These are phyloP conservation scores for Lanistes nyassanus DNA, from an alignment of 1,140 invertebrate species.

Conservation along the genomic window DNA sequence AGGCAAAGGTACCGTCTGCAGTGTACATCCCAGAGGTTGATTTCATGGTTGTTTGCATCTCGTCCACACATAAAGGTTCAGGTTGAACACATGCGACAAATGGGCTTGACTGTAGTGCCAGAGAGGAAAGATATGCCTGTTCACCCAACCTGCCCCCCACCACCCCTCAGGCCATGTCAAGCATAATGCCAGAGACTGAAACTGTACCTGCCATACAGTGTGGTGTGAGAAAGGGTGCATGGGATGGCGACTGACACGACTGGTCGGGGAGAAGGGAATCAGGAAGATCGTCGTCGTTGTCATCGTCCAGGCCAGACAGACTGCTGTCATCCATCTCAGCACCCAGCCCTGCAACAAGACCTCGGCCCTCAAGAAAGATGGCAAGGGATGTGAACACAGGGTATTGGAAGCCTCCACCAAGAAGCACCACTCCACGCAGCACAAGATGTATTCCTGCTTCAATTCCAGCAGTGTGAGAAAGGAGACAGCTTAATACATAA, in stretches of 20 bases:
- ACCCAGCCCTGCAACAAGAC: conserved; percentile 12
- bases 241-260: conserved; percentile 32
- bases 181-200: not conserved
- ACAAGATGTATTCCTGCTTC: no score
- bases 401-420: conserved; percentile 1
- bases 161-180: no score
- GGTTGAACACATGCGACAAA: no score
- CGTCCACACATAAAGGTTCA: no score
- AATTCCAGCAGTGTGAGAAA: no score
- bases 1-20: no score
- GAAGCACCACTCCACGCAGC: not conserved
- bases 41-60: no score
- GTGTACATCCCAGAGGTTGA: no score
- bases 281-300: conserved; percentile 50
- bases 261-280: conserved; percentile 52
- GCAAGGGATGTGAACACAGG: not conserved
- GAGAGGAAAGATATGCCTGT: no score
- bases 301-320: conserved; percentile 32
- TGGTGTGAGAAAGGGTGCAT: conserved; percentile 29
- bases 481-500: no score
- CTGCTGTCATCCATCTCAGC: conserved; percentile 3
- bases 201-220: conserved; percentile 33
- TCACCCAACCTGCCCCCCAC: no score
- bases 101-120: no score
- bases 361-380: not conserved